phyloP scores from a whole-genome alignment of 2,113 vertebrate genomes.

The Oriolus oriolus region DNA sequence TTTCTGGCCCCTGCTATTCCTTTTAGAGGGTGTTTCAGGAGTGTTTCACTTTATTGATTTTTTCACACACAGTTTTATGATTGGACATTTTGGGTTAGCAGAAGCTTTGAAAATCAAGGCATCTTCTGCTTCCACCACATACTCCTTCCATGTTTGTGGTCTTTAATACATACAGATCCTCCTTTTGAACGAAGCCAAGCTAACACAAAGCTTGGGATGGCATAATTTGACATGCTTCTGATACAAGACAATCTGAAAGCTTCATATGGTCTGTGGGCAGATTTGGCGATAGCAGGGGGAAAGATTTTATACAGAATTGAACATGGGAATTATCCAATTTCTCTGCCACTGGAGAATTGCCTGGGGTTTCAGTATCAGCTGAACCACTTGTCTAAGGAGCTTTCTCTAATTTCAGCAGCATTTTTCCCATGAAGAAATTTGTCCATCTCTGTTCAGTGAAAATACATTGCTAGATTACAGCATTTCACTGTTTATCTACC shows the following conservation, averaged over 20 bases:
- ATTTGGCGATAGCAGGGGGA: neutral
- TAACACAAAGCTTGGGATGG: neutral
- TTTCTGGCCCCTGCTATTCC: neutral
- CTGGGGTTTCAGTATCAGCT: neutral
- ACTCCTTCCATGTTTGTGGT: neutral
- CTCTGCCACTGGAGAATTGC: neutral
- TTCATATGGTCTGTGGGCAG: neutral
- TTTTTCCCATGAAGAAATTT: neutral
- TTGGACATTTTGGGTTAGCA: neutral
- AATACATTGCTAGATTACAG: neutral
- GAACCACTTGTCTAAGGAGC: neutral
- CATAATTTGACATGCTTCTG: neutral
- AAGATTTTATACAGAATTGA: neutral
- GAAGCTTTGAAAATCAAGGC: neutral
- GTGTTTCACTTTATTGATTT: neutral
- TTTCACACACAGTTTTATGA: neutral
- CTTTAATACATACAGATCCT: neutral
- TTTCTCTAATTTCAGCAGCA: neutral
- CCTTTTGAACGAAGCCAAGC: neutral
- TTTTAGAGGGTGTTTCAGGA: neutral
- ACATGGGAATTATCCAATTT: neutral
- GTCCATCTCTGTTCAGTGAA: neutral
- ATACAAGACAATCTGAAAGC: neutral
- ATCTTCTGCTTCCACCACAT: neutral
- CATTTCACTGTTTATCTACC: neutral